Evolutionary conservation across 2,888 invertebrate species (phyloP).

Genomic region (Trachelus tabidus): DNA sequence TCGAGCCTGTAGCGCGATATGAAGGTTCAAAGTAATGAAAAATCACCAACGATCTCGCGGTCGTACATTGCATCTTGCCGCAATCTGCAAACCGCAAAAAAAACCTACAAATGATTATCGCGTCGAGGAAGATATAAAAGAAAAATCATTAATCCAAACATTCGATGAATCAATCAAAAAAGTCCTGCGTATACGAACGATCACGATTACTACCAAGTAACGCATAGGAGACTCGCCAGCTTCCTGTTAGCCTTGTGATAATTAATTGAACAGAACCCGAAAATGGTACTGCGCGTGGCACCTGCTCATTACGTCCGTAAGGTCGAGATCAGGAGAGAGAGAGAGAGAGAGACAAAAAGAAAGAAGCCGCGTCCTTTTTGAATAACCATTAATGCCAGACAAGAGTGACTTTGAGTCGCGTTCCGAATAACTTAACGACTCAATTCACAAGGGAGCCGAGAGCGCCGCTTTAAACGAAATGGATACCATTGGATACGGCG

Average conservation of each 20-base stretch:
- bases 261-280: conserved; percentile 22
- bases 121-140: background rate
- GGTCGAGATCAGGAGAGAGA: background rate
- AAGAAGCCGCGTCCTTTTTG: background rate
- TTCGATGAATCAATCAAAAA: background rate
- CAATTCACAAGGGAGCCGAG: background rate
- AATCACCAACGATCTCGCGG: background rate
- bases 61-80: background rate
- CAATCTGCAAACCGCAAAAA: background rate
- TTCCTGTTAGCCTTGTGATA: conserved; percentile 29
- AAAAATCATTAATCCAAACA: background rate
- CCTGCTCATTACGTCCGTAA: background rate
- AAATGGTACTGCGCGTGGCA: conserved; percentile 21
- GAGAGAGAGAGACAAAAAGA: too few relatives aligned
- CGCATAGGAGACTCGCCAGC: conserved; percentile 22
- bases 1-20: background rate
- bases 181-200: background rate
- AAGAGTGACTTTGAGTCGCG: background rate
- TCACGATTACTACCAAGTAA: conserved; percentile 6
- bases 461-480: background rate
- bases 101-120: background rate
- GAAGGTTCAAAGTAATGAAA: background rate
- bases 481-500: background rate
- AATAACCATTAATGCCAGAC: background rate
- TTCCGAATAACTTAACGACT: background rate